These are phyloP conservation scores for Nudaria mundana DNA, from an alignment of 2,888 invertebrate genomes.

Conservation along the genomic window DNA sequence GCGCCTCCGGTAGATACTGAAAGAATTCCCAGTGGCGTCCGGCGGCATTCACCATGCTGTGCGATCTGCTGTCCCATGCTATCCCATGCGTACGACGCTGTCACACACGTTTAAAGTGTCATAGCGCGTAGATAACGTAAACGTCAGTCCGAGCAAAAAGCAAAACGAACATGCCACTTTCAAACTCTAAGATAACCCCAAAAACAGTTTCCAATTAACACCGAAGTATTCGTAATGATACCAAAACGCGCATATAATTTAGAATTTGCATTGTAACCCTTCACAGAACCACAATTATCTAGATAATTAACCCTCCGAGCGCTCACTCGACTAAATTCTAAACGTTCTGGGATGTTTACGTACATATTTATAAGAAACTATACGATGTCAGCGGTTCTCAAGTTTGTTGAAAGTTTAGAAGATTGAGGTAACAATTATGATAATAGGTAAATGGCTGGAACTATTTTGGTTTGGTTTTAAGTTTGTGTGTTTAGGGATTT, in stretches of 20 bases:
- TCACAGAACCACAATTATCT: constrained; percentile 34
- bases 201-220: constrained; percentile 11
- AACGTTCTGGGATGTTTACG: constrained; percentile 17
- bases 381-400: constrained; percentile 17
- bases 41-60: no score
- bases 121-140: no score
- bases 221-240: constrained; percentile 19
- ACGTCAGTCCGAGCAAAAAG: no score
- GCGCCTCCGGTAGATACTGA: no score
- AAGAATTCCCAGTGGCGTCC: no score
- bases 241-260: constrained; percentile 23
- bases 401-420: constrained; percentile 9
- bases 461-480: constrained; percentile 24
- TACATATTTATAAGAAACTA: constrained; percentile 22
- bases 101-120: no score
- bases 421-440: constrained; percentile 15
- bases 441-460: constrained; percentile 13
- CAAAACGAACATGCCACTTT: constrained; percentile 4
- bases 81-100: no score
- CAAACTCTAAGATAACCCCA: constrained; percentile 16
- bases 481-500: constrained; percentile 2
- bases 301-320: constrained; percentile 35
- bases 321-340: constrained; percentile 15
- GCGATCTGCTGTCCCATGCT: no score
- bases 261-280: constrained; percentile 30